These are phyloP conservation scores for Parapristionchus giblindavisi DNA, from an alignment of 2,888 invertebrate genomes.

Conservation along the genomic window DNA sequence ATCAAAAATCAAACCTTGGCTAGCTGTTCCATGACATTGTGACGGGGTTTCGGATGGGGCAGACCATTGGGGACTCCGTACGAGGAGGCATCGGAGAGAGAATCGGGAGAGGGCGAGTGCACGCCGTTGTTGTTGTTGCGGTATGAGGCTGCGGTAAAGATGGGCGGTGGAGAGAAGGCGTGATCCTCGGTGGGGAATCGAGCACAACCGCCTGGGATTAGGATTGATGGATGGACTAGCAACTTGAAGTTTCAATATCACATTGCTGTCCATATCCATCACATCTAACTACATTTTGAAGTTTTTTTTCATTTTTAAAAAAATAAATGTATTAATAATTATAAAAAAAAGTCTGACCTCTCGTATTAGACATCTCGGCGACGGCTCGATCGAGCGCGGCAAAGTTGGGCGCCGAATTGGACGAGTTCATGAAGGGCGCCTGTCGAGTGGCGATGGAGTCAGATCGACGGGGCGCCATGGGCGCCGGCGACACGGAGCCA, in stretches of 20 bases:
- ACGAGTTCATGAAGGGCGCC: slow-evolving; percentile 45
- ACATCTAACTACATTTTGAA: neutral
- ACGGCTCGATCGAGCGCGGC: slow-evolving; percentile 61
- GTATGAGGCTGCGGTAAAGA: neutral
- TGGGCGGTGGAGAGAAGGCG: slow-evolving; percentile 52
- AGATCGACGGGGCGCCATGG: slow-evolving; percentile 18
- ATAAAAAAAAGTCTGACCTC: neutral
- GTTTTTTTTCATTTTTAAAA: neutral
- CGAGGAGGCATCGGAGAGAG: slow-evolving; percentile 47
- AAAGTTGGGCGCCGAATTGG: slow-evolving; percentile 54
- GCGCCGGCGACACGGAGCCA: slow-evolving; percentile 9
- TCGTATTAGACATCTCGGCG: slow-evolving; percentile 35
- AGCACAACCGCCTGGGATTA: slow-evolving; percentile 53
- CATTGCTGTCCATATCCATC: no score
- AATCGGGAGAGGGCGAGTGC: slow-evolving; percentile 52
- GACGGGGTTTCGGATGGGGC: slow-evolving; percentile 68
- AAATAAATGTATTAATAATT: neutral
- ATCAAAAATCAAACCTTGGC: slow-evolving; percentile 12
- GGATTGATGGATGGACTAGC: no score
- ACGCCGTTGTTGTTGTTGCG: slow-evolving; percentile 12
- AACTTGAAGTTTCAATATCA: no score
- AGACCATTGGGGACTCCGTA: slow-evolving; percentile 59
- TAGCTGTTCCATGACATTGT: slow-evolving; percentile 68
- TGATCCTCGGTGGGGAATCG: slow-evolving; percentile 63
- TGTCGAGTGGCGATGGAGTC: slow-evolving; percentile 41